Evolutionary conservation across 1,140 invertebrate species (phyloP), one percentile per base, ranked within the genome.

Genomic region (Bombyx mori): DNA sequence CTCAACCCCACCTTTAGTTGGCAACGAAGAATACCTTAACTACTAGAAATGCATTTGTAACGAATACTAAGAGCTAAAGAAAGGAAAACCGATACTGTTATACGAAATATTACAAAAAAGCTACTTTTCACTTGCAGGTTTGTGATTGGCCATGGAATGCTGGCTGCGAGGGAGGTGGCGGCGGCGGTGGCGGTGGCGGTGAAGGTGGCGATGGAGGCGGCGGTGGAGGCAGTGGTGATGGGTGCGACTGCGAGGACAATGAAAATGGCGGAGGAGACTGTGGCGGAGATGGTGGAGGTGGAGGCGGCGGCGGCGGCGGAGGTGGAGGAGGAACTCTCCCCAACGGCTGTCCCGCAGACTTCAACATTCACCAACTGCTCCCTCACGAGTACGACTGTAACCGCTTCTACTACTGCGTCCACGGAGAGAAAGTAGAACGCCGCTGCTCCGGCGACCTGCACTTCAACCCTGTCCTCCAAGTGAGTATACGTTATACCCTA

Each of bases 381-480:
- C 52, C 52, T 7, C 57, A 59, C 12, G 26, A 35, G 4, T 5
- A 35, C 26, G 4, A 77, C 8, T 79, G 77, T 54, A 48, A 56
- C 12, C 72, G 66, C 47, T 81, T 71, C 60, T 79, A 77, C 45
- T 69, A 73, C 22, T 81, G 79, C 46, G 61, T 63, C 5, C 54
- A 18, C 22, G 79, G 76, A 35, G 10, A 62, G 0, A 62, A 67
- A 44, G 67, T 77, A 0, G 59, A 58, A 8, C 61, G 57, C 10
- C 18, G 47, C 1, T 78, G 75, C 52, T 61, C 62, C 0, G 55
- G 57, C 4, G 26, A 35, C 4, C 4, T 35, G 26, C 26, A 35
- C 26, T 35, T 35, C 26, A 35, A 35, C 26, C 26, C 26, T 4
- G 26, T 35, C 26, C 26, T 35, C 26, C 26, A 35, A 35, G 26